Percentiles rank a stretch among this genome's conserved stretches.
Conservation (phyloP, 2,113 vertebrate genomes). For the Hippocampus guttulatus region DNA sequence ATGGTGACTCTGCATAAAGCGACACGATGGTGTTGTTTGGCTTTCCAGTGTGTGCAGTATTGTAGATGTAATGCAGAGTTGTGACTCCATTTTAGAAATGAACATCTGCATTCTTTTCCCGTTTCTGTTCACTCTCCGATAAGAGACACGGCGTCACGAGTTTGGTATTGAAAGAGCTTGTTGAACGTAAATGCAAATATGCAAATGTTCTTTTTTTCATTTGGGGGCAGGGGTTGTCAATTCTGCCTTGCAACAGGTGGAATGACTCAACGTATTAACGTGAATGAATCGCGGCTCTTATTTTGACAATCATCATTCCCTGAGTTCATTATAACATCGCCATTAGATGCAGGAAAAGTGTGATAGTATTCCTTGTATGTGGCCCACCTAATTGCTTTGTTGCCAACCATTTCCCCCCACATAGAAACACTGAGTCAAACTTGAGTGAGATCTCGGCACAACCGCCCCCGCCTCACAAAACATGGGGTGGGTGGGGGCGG, state of each 20-base stretch:
- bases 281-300: background rate
- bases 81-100: background rate
- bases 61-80: background rate
- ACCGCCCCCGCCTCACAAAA: background rate
- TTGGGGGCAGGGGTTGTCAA: too few relatives aligned
- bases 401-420: background rate
- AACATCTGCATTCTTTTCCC: background rate
- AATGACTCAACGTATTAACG: background rate
- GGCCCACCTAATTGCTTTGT: background rate
- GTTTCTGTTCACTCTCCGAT: background rate
- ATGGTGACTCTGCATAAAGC: background rate
- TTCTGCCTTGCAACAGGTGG: too few relatives aligned
- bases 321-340: background rate
- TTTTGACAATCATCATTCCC: background rate
- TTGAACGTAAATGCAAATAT: too few relatives aligned
- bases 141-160: background rate
- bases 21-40: background rate
- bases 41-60: background rate
- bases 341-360: background rate
- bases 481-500: background rate
- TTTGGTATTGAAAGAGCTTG: background rate
- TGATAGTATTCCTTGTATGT: background rate
- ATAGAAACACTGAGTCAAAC: slow-evolving; percentile 17
- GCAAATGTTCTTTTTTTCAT: too few relatives aligned
- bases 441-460: slow-evolving; percentile 10